Conservation (phyloP, 2,888 invertebrate genomes). For the Morpho deidamia region DNA sequence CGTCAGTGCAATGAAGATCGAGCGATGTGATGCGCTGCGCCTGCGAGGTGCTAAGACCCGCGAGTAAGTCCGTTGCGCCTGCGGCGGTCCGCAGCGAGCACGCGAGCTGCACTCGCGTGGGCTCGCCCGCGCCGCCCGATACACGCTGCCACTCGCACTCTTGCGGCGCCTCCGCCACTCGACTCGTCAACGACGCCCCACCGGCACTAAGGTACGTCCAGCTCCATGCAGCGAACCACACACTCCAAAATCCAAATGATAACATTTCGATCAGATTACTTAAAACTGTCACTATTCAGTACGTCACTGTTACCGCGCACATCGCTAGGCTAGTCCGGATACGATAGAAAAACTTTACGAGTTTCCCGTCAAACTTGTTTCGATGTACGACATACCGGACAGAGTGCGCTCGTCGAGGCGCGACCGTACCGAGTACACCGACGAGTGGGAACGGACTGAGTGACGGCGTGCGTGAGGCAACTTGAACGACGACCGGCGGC, state of each 20-base stretch:
- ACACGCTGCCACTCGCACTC: conserved; percentile 85
- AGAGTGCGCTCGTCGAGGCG: conserved; percentile 42
- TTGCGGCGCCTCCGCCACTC: conserved; percentile 81
- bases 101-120: conserved; percentile 78
- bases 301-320: conserved; percentile 65
- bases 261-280: conserved; percentile 71
- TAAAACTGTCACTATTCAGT: conserved; percentile 71
- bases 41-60: conserved; percentile 80
- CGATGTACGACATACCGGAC: conserved; percentile 71
- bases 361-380: conserved; percentile 78
- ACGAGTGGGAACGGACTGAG: conserved; percentile 58
- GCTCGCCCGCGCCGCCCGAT: conserved; percentile 72
- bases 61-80: conserved; percentile 81
- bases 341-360: conserved; percentile 70
- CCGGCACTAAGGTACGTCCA: conserved; percentile 57
- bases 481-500: conserved; percentile 66
- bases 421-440: conserved; percentile 43
- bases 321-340: conserved; percentile 64
- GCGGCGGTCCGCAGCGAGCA: conserved; percentile 83
- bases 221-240: conserved; percentile 61
- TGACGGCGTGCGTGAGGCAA: conserved; percentile 55
- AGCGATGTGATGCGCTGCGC: conserved; percentile 83
- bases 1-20: conserved; percentile 84
- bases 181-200: conserved; percentile 68
- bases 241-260: conserved; percentile 64